phyloP scores from a whole-genome alignment of 2,888 invertebrate genomes.

The Drosophila flavopinicola region DNA sequence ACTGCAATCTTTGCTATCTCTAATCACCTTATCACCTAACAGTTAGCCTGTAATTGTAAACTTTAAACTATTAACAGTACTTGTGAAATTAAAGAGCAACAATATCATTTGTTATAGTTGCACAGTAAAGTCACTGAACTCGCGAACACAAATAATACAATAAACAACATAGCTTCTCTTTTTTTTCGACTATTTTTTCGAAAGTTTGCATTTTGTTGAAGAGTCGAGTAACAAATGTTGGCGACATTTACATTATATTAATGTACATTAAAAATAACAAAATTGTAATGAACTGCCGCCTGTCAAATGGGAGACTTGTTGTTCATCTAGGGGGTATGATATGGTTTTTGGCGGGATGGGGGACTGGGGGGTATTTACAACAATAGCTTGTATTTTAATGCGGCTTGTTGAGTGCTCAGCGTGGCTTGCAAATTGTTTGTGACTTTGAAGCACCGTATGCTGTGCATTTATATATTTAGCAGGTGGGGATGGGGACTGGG shows the following conservation, averaged over 20 bases:
- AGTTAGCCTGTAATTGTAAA: constrained; percentile 8
- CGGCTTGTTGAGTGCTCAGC: constrained; percentile 75
- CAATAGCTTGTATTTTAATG: constrained; percentile 67
- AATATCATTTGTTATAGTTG: background rate
- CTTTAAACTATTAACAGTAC: background rate
- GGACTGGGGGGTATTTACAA: constrained; percentile 30
- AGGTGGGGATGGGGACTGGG: too few relatives aligned
- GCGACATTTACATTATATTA: constrained; percentile 35
- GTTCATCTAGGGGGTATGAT: constrained; percentile 7
- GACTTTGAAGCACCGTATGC: constrained; percentile 63
- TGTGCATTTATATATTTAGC: constrained; percentile 25
- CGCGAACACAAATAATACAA: constrained; percentile 8
- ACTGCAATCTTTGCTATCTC: constrained; percentile 7
- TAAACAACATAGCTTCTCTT: constrained; percentile 1
- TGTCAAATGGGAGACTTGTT: constrained; percentile 31
- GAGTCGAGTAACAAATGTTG: constrained; percentile 20
- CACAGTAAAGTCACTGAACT: constrained; percentile 47
- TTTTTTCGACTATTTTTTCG: constrained; percentile 18
- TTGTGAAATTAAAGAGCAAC: constrained; percentile 2
- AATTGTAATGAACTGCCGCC: constrained; percentile 34
- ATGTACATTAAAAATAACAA: constrained; percentile 35
- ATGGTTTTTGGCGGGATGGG: background rate
- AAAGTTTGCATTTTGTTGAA: constrained; percentile 50
- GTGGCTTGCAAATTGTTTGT: constrained; percentile 75
- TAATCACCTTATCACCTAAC: too few relatives aligned